Conservation (phyloP, 1,140 invertebrate genomes). For the Lordiphosa stackelbergi region DNA sequence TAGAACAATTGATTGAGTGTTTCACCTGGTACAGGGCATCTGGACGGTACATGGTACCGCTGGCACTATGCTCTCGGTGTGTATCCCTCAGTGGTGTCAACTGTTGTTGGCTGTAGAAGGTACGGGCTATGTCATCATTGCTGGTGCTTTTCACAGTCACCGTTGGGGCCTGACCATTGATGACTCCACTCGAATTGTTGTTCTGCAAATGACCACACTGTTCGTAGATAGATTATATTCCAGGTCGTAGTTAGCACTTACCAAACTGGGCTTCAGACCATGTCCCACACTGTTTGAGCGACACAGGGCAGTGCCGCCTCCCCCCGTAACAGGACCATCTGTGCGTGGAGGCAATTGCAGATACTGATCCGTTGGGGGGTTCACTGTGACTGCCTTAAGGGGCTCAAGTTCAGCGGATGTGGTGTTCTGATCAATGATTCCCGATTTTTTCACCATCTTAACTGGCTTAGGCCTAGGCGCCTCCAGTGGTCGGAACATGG, state of each 20-base stretch:
- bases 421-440: constrained; percentile 70
- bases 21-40: constrained; percentile 93
- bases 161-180: constrained; percentile 34
- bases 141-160: constrained; percentile 57
- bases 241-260: constrained; percentile 9
- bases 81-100: constrained; percentile 48
- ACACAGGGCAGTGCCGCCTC: constrained; percentile 32
- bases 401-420: constrained; percentile 66
- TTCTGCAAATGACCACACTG: constrained; percentile 26
- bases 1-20: constrained; percentile 78
- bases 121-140: constrained; percentile 59
- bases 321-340: constrained; percentile 19
- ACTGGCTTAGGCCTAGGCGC: constrained; percentile 29
- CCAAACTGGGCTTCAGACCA: constrained; percentile 51
- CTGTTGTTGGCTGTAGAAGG: constrained; percentile 64
- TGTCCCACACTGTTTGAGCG: constrained; percentile 73
- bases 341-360: constrained; percentile 53
- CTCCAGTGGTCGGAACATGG: constrained; percentile 86
- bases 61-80: constrained; percentile 77
- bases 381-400: constrained; percentile 34
- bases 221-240: neutral
- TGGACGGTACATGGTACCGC: constrained; percentile 88
- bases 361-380: constrained; percentile 51
- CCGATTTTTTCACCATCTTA: constrained; percentile 50
- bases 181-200: constrained; percentile 54